Evolutionary conservation across 2,888 invertebrate species (phyloP).

Genomic region (Ctena decussata): DNA sequence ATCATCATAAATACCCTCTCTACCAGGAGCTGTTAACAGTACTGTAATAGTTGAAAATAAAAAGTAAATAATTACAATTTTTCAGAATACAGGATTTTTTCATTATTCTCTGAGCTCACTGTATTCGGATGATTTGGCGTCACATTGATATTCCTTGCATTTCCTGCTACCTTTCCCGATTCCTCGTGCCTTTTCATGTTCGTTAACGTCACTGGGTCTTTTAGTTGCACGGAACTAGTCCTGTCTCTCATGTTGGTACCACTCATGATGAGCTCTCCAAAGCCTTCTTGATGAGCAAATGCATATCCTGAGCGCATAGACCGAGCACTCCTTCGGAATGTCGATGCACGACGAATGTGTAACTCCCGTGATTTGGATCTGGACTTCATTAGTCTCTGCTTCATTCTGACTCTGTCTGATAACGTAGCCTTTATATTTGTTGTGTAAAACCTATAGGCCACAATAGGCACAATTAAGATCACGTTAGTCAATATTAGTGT

Average conservation of each 20-base stretch:
- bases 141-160: background rate
- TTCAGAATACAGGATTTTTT: conserved; percentile 26
- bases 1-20: no score
- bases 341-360: conserved; percentile 82
- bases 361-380: conserved; percentile 82
- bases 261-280: conserved; percentile 98
- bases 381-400: conserved; percentile 90
- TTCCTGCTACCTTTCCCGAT: background rate
- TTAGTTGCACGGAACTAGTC: conserved; percentile 45
- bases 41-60: background rate
- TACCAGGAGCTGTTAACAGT: background rate
- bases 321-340: conserved; percentile 92
- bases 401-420: conserved; percentile 96
- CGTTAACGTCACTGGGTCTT: conserved; percentile 73
- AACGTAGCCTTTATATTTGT: conserved; percentile 96
- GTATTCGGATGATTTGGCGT: conserved; percentile 19
- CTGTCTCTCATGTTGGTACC: conserved; percentile 94
- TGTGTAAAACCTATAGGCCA: conserved; percentile 96
- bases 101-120: background rate
- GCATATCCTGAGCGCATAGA: conserved; percentile 99
- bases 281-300: conserved; percentile 98
- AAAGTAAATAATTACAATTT: conserved; percentile 32
- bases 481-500: conserved; percentile 90
- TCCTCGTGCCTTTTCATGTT: conserved; percentile 63
- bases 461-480: conserved; percentile 96